Evolutionary conservation across 2,888 invertebrate genomes (phyloP), one percentile per base, ranked within the genome.

Genomic region (Hirtodrosophila trivittata): DNA sequence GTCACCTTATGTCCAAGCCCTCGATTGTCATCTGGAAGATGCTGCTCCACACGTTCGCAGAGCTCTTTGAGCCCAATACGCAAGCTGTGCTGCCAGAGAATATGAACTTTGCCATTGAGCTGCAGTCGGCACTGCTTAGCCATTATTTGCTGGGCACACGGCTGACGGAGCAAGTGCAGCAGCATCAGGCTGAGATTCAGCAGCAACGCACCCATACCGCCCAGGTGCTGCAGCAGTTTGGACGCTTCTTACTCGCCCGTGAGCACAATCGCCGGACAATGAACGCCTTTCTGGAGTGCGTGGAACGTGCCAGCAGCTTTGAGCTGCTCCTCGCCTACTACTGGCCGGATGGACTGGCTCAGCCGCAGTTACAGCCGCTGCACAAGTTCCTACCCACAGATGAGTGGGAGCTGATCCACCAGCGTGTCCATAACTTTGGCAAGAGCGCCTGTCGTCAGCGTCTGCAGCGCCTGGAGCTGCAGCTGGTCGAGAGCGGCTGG

Each of bases 391-490:
- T 91, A 1, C 63, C 82, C 0, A 39, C 55, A 5, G 82, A 87
- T 3, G 89, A 91, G 51, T 91, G 91, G 91, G 69, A 76, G 1
- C 58, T 89, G 35, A 81, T 91, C 7, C 86, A 88, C 28, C 89
- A 90, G 57, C 76, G 90, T n/a, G 88, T 91, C 21, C 80, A 89
- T 6, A 91, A 90, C 28, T 91, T 90, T 54, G 91, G 90, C 9
- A 88, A 89, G 43, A 68, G 69, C 1, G 65, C 74, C 3, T 89
- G 89, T 38, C 90, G 90, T 10, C 77, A 74, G 39, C 86, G 87
- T 1, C 66, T 89, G 18, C 87, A 90, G 66, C 84, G 87, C 0
- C 49, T 91, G 26, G 75, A 87, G 13, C 30, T 89, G 26, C 91
- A 90, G 66, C 72, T 73, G 72, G 26, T 28, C 58, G 4, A 85